A percentile compares a stretch with the other conserved stretches of the same genome.
Evolutionary conservation across 2,797 vertebrate genomes (phyloP).

Genomic region (Spinus olivaceus): DNA sequence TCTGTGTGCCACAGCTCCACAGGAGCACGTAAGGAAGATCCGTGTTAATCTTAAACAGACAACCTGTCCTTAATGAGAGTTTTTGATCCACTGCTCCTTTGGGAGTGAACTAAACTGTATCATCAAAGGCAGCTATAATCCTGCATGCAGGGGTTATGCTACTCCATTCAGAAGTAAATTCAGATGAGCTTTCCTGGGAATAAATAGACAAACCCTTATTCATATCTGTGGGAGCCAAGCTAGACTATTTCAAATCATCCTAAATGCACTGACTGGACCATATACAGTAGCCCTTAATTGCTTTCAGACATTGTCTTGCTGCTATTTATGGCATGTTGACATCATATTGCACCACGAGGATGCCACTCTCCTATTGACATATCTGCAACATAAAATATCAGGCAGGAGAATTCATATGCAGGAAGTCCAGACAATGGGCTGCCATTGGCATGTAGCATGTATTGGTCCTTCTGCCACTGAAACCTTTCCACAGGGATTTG

Average conservation of each 20-base stretch:
- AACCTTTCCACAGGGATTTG: neutral
- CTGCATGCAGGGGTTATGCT: neutral
- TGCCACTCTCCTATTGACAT: neutral
- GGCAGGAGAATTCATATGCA: neutral
- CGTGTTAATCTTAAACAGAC: neutral
- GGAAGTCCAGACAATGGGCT: neutral
- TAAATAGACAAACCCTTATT: neutral
- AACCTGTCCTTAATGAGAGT: neutral
- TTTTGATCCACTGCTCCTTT: neutral
- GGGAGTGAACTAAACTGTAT: neutral
- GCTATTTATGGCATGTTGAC: neutral
- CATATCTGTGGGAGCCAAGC: neutral
- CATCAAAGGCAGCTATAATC: constrained; percentile 14
- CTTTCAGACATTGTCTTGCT: neutral
- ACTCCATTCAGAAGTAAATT: neutral
- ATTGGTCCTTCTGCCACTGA: neutral
- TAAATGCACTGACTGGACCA: neutral
- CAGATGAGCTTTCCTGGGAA: neutral
- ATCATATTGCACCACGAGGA: neutral
- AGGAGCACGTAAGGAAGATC: neutral
- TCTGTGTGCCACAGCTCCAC: neutral
- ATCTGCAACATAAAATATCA: neutral
- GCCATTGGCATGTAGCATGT: neutral
- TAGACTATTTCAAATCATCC: neutral
- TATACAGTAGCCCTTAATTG: neutral